A percentile compares a stretch with the other conserved stretches of the same genome.
Evolutionary conservation across 2,113 vertebrate species (phyloP).

Genomic region (Ellobius talpinus): DNA sequence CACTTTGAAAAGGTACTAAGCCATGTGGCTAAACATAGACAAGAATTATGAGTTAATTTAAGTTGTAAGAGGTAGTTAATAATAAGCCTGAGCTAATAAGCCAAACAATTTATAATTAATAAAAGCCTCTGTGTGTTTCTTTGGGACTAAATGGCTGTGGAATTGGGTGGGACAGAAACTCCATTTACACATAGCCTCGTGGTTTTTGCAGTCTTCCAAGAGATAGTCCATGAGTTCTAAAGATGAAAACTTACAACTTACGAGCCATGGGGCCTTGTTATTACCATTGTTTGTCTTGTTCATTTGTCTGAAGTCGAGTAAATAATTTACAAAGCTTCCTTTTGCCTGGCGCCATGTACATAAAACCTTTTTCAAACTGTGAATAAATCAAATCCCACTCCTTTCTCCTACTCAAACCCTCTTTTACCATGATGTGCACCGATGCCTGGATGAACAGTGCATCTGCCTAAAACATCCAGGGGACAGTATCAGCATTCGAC

Average conservation of each 20-base stretch:
- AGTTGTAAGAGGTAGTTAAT: too few species aligned
- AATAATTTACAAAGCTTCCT: slow-evolving; percentile 6
- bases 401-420: neutral
- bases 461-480: neutral
- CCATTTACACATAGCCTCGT: neutral
- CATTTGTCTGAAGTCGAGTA: neutral
- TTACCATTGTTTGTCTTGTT: neutral
- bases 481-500: neutral
- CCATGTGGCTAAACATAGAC: too few species aligned
- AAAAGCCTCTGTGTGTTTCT: too few species aligned
- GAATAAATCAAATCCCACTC: slow-evolving; percentile 26
- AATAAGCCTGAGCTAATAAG: too few species aligned
- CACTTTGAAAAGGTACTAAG: too few species aligned
- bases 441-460: neutral
- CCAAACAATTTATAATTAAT: too few species aligned
- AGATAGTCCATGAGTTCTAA: slow-evolving; percentile 22
- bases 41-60: too few species aligned
- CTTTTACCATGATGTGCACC: neutral
- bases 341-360: neutral
- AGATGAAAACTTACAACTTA: neutral
- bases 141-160: too few species aligned
- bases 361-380: slow-evolving; percentile 6
- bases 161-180: too few species aligned
- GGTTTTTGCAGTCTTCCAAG: slow-evolving; percentile 16
- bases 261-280: neutral